Evolutionary conservation across 2,797 vertebrate species (phyloP).

Genomic region (Thunnus albacares): DNA sequence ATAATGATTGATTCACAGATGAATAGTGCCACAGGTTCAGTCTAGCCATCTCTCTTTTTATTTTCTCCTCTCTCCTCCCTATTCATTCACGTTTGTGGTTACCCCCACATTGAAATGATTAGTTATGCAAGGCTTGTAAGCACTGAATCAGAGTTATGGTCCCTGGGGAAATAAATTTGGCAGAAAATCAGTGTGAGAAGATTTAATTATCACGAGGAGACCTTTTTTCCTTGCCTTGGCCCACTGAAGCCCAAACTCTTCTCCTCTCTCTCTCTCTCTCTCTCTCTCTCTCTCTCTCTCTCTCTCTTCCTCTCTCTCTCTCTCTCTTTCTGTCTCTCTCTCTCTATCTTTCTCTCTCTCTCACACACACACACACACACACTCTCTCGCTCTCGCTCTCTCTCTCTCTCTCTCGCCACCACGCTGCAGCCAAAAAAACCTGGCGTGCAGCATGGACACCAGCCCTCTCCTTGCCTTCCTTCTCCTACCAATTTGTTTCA

Average conservation of each 20-base stretch:
- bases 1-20: slow-evolving; percentile 76
- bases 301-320: slow-evolving; percentile 8
- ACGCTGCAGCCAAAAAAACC: slow-evolving; percentile 81
- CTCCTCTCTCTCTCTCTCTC: slow-evolving; percentile 24
- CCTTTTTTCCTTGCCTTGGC: slow-evolving; percentile 87
- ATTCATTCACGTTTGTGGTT: slow-evolving; percentile 80
- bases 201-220: slow-evolving; percentile 98
- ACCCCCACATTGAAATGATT: slow-evolving; percentile 88
- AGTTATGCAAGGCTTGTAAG: slow-evolving; percentile 93
- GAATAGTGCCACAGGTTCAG: slow-evolving; percentile 70
- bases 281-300: slow-evolving; percentile 1
- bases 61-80: slow-evolving; percentile 69
- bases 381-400: no score
- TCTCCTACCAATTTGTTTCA: slow-evolving; percentile 91
- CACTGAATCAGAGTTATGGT: slow-evolving; percentile 90
- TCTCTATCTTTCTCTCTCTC: not conserved
- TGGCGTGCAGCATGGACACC: slow-evolving; percentile 83
- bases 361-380: no score
- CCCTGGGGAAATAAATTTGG: slow-evolving; percentile 99
- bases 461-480: slow-evolving; percentile 84
- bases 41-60: slow-evolving; percentile 63
- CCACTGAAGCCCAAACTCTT: slow-evolving; percentile 80
- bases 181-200: slow-evolving; percentile 98
- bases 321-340: slow-evolving; percentile 28
- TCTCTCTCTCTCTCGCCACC: slow-evolving; percentile 28